phyloP scores from a whole-genome alignment of 2,888 invertebrate genomes.

The Acanthosepion lycidas region DNA sequence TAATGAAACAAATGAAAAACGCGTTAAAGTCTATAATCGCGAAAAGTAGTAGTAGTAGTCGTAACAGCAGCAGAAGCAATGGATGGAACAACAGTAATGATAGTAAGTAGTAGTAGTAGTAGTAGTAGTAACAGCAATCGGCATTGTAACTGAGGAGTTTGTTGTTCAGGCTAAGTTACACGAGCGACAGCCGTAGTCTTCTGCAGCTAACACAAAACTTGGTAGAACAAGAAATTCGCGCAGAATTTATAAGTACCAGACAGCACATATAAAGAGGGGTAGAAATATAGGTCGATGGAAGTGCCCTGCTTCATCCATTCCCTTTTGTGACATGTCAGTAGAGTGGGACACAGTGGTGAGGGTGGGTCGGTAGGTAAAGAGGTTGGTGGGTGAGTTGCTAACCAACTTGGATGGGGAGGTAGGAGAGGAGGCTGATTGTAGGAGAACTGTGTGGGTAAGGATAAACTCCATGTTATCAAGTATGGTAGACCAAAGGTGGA shows the following conservation, averaged over 20 bases:
- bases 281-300: conserved; percentile 4
- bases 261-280: background rate
- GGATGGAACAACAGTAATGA: too few relatives aligned
- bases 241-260: conserved; percentile 23
- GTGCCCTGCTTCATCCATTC: conserved; percentile 6
- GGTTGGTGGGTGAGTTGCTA: background rate
- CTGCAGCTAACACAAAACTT: background rate
- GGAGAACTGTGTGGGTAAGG: background rate
- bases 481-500: conserved; percentile 33
- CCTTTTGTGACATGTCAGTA: conserved; percentile 21
- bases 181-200: background rate
- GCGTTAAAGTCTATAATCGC: background rate
- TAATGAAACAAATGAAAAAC: background rate
- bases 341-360: background rate
- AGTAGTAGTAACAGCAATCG: background rate
- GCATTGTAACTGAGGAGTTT: background rate
- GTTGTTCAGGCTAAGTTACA: background rate
- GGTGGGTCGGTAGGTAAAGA: background rate
- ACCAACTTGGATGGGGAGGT: background rate
- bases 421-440: background rate
- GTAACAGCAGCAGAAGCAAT: background rate
- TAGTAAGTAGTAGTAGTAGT: background rate
- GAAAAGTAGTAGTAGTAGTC: background rate
- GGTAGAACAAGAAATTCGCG: background rate
- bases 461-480: background rate